Base-by-base conservation (phyloP, 2,113 vertebrate species). In the Halcyon senegalensis region DNA sequence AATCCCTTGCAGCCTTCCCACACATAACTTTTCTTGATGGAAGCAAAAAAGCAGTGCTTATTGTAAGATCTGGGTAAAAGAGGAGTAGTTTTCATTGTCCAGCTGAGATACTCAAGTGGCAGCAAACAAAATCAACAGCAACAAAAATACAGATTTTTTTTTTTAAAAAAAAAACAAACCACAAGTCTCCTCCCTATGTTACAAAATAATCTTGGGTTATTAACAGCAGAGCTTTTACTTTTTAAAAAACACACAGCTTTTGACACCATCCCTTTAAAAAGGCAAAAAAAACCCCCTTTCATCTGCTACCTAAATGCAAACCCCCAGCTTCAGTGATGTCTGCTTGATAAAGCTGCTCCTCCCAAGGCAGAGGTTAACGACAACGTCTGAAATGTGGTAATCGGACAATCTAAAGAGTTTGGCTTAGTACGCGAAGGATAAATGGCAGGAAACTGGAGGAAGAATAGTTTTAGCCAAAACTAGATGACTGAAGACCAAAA, bases 391-490 rank as follows among this genome's bases (percentile, higher is more conserved):
- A 84, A 48, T 25, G 59, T 48, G 58, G 84, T 41, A 79, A 94
- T 91, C 31, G 0, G n/a, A 37, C 75, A 66, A 68, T 67, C 78
- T 35, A 12, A 68, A 25, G 35, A 79, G 31, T 66, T 55, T 94
- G 96, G 90, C 97, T 87, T 82, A 13, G n/a, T 10, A 13, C 46
- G 17, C 3, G 77, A 85, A 94, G 94, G 95, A 96, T 91, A 96
- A 96, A 94, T 27, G 87, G 87, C 92, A 97, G 92, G 95, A 95
- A 96, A 94, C 77, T 92, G 56, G 86, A 93, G 85, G 83, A 78
- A 96, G 72, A 90, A 56, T 1, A 58, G 66, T 81, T 95, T 83
- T 85, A 86, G 89, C 94, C 95, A 95, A 63, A 86, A 88, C 33
- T 96, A 78, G 72, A 94, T 64, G 92, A 94, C 72, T 75, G 86